phyloP scores from a whole-genome alignment of 2,888 invertebrate genomes.

The Lithophane leautieri region DNA sequence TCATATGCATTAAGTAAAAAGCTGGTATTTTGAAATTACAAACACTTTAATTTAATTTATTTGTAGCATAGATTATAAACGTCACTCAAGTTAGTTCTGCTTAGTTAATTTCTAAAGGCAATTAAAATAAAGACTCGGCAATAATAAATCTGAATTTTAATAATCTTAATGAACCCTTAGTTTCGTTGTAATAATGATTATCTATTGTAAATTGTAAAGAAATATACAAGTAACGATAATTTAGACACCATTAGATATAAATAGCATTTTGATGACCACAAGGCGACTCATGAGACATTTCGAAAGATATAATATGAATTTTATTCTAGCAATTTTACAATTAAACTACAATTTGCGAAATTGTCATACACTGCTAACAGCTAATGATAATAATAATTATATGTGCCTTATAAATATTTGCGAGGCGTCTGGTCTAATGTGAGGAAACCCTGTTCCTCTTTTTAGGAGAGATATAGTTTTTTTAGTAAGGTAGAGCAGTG shows the following conservation, averaged over 20 bases:
- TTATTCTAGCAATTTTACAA: constrained; percentile 19
- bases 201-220: neutral
- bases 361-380: neutral
- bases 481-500: too few relatives aligned
- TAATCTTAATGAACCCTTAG: neutral
- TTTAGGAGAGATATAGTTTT: neutral
- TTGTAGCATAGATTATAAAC: constrained; percentile 3
- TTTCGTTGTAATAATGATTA: neutral
- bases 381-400: neutral
- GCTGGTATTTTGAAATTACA: too few relatives aligned
- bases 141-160: neutral
- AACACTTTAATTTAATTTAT: too few relatives aligned
- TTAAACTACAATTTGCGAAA: constrained; percentile 12
- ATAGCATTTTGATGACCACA: constrained; percentile 36
- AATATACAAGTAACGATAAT: neutral
- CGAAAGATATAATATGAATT: neutral
- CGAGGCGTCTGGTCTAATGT: neutral
- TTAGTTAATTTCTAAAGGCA: neutral
- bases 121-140: neutral
- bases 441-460: neutral
- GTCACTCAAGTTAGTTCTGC: constrained; percentile 1
- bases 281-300: constrained; percentile 14
- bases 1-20: too few relatives aligned
- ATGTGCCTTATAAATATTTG: neutral
- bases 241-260: neutral